These are phyloP conservation scores for Darevskia mixta DNA, from an alignment of 2,797 vertebrate species.

Conservation along the genomic window DNA sequence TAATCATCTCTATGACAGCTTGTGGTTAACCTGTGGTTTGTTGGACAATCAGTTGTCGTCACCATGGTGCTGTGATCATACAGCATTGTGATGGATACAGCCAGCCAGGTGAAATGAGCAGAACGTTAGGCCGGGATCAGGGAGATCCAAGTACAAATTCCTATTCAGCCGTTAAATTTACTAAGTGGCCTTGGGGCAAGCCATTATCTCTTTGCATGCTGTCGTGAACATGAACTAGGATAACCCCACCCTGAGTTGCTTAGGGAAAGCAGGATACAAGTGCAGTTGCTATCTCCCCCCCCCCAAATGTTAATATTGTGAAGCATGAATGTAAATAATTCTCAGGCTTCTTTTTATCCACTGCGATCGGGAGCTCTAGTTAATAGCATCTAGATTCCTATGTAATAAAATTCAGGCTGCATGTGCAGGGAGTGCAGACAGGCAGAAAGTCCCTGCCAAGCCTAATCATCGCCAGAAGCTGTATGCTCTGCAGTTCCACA, in stretches of 20 bases:
- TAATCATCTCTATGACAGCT: background rate
- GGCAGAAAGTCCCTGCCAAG: background rate
- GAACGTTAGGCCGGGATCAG: background rate
- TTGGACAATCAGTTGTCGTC: background rate
- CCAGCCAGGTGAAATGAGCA: background rate
- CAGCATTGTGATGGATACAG: background rate
- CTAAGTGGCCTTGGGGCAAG: background rate
- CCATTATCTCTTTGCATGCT: background rate
- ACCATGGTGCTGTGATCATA: background rate
- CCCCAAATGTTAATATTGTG: background rate
- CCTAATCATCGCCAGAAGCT: background rate
- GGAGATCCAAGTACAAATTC: background rate
- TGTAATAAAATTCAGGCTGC: background rate
- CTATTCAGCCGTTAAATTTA: background rate
- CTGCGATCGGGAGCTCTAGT: background rate
- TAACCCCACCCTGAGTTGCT: background rate
- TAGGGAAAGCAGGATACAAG: background rate
- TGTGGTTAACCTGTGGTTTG: no score
- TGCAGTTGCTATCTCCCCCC: background rate
- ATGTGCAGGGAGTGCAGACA: background rate
- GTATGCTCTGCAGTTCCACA: background rate
- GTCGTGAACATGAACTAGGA: background rate
- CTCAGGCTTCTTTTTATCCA: background rate
- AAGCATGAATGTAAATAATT: background rate
- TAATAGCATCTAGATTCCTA: background rate